Percentiles rank a stretch among this genome's conserved stretches.
These are phyloP conservation scores for Muricea muricata DNA, from an alignment of 92 coral and sea anemone genomes.

Conservation along the genomic window DNA sequence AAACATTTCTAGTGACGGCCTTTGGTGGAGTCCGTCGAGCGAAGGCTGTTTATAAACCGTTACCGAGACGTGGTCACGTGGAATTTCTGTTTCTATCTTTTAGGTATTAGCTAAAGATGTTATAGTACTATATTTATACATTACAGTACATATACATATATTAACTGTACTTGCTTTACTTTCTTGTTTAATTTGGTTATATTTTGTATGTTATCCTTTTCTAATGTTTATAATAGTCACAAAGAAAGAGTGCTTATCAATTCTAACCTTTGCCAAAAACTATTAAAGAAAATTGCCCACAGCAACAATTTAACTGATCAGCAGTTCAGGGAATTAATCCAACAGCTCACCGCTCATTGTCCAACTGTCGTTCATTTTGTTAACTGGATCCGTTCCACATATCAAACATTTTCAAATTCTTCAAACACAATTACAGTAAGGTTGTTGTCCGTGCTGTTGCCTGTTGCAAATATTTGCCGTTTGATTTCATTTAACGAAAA, in stretches of 20 bases:
- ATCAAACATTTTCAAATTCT: background rate
- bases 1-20: no score
- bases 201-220: no score
- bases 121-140: no score
- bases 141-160: background rate
- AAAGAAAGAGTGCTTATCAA: constrained; percentile 11
- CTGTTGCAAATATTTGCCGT: no score
- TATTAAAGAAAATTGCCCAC: background rate
- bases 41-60: no score
- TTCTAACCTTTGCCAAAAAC: background rate
- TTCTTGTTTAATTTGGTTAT: background rate
- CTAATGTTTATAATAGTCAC: constrained; percentile 25
- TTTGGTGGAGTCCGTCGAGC: no score
- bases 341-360: background rate
- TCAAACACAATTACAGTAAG: constrained; percentile 4
- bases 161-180: background rate
- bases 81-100: no score
- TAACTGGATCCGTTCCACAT: background rate
- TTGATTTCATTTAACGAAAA: no score
- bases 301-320: background rate
- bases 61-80: no score
- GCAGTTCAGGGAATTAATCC: background rate
- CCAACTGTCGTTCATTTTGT: background rate
- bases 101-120: no score
- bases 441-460: background rate